Evolutionary conservation across 1,140 invertebrate species (phyloP).

Genomic region (Himalopsyche phryganea): DNA sequence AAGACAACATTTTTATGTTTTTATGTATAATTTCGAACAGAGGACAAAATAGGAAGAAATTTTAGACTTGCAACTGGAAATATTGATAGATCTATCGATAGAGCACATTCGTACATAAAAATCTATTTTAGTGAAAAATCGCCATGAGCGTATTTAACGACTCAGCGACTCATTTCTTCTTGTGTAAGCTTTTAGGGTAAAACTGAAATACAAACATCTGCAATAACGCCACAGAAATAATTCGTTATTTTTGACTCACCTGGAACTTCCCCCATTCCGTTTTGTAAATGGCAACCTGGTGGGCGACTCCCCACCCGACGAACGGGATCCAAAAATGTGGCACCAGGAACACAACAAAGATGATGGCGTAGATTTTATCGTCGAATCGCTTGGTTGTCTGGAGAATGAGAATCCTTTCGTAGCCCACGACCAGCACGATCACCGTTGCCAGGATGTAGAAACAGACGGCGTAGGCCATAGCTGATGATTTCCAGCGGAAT

Average conservation of each 20-base stretch:
- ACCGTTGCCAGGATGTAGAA: constrained; percentile 55
- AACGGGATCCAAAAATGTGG: constrained; percentile 63
- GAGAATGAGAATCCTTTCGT: constrained; percentile 55
- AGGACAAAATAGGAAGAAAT: no score
- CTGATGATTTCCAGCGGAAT: constrained; percentile 56
- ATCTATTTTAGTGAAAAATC: no score
- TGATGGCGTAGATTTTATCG: constrained; percentile 61
- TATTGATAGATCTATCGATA: no score
- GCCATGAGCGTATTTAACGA: no score
- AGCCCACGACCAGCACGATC: constrained; percentile 54
- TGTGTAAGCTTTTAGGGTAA: no score
- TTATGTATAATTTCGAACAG: no score
- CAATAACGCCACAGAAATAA: no score
- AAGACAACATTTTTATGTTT: no score
- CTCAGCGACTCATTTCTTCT: no score
- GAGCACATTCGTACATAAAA: no score
- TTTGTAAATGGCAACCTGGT: constrained; percentile 61
- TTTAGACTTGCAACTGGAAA: no score
- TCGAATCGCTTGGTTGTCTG: constrained; percentile 57
- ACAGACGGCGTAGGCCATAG: constrained; percentile 56
- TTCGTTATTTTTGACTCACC: constrained; percentile 40
- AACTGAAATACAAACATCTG: no score
- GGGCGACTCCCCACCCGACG: constrained; percentile 61
- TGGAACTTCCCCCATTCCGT: constrained; percentile 59
- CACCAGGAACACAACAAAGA: constrained; percentile 59